Percentiles rank a stretch among this genome's conserved stretches.
Conservation (phyloP, 2,113 vertebrate genomes). For the Hippopotamus amphibius region DNA sequence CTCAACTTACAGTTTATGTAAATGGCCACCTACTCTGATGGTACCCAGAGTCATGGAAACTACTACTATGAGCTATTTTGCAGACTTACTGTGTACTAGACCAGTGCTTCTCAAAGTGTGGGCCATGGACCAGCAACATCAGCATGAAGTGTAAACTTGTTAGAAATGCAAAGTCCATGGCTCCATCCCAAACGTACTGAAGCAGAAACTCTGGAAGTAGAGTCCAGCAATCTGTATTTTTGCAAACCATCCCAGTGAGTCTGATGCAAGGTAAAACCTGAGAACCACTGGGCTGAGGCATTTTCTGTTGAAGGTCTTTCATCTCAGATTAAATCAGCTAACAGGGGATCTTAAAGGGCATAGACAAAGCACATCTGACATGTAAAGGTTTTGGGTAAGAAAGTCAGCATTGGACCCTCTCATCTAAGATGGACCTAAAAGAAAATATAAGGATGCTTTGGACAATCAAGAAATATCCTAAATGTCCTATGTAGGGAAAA, state of each 20-base stretch:
- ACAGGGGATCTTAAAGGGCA: neutral
- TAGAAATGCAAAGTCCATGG: neutral
- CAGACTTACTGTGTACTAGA: neutral
- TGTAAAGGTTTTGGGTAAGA: neutral
- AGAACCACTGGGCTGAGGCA: neutral
- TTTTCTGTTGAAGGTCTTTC: neutral
- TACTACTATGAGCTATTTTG: neutral
- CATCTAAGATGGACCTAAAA: neutral
- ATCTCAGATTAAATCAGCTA: neutral
- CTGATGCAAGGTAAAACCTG: neutral
- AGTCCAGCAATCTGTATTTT: neutral
- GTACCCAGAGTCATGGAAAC: neutral
- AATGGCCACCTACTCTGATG: no score
- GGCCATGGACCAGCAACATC: neutral
- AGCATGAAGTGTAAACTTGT: neutral
- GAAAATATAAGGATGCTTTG: neutral
- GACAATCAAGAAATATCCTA: neutral
- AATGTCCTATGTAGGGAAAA: neutral
- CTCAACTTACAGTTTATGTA: neutral
- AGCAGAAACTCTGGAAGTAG: neutral
- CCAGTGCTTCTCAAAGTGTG: neutral
- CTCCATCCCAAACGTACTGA: neutral
- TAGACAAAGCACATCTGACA: neutral
- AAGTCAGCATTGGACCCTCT: neutral
- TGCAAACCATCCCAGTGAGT: neutral